phyloP scores from a whole-genome alignment of 2,113 vertebrate species.

The Rallus limicola region DNA sequence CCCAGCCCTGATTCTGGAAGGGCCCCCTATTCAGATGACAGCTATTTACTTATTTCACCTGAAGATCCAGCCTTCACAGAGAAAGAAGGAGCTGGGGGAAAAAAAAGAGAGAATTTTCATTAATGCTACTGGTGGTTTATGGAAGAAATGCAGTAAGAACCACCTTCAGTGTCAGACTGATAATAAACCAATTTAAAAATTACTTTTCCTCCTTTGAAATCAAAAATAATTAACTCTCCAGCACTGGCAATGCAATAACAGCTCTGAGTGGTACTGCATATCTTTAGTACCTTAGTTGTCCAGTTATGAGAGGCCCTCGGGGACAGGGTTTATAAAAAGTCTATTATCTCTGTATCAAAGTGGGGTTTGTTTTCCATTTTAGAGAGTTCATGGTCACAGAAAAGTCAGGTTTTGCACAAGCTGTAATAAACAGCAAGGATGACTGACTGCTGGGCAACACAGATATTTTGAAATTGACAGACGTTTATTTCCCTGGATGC shows the following conservation, averaged over 20 bases:
- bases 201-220: conserved; percentile 21
- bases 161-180: background rate
- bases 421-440: background rate
- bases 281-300: background rate
- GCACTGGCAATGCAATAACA: background rate
- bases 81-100: background rate
- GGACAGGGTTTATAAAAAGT: background rate
- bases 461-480: background rate
- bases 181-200: conserved; percentile 27
- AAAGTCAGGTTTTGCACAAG: background rate
- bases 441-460: background rate
- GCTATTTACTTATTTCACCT: background rate
- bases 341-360: conserved; percentile 24
- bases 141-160: conserved; percentile 25
- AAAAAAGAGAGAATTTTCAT: background rate
- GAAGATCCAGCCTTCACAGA: background rate
- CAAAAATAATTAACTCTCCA: conserved; percentile 46
- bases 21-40: background rate
- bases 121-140: background rate
- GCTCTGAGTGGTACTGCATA: background rate
- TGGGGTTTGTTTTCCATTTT: background rate
- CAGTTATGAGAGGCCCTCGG: background rate
- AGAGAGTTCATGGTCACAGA: background rate
- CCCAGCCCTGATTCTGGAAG: background rate
- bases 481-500: background rate